phyloP scores from a whole-genome alignment of 92 coral and sea anemone genomes.

The Desmophyllum pertusum region DNA sequence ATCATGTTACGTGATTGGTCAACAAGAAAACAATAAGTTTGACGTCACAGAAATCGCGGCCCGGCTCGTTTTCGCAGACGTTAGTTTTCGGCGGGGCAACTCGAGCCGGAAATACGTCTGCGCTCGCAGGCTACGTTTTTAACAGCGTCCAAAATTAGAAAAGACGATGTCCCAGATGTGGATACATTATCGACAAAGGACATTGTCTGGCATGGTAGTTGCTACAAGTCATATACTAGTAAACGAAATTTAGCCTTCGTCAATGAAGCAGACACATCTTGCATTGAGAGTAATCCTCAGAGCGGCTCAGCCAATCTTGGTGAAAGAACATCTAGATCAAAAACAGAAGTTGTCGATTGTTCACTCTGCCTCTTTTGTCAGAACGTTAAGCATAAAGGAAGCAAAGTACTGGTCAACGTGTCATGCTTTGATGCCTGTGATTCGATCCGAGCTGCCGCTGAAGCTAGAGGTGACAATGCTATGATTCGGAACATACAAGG shows the following conservation, averaged over 20 bases:
- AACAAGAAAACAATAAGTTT: too few relatives aligned
- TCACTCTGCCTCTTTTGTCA: constrained; percentile 57
- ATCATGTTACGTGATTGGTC: too few relatives aligned
- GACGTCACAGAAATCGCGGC: too few relatives aligned
- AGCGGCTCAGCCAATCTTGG: background rate
- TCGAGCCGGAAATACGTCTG: too few relatives aligned
- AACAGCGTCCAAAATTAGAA: constrained; percentile 5
- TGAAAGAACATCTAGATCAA: constrained; percentile 28
- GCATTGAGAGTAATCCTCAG: background rate
- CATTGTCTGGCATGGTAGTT: constrained; percentile 14
- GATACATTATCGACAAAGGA: background rate
- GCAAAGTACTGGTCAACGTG: constrained; percentile 18
- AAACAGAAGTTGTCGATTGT: constrained; percentile 22
- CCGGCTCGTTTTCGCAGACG: too few relatives aligned
- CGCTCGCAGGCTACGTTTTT: too few relatives aligned
- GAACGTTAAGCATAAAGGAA: constrained; percentile 40
- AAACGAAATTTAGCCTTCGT: constrained; percentile 15
- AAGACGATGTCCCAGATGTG: background rate
- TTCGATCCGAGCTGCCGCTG: constrained; percentile 19
- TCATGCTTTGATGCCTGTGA: constrained; percentile 44
- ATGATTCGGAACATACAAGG: constrained; percentile 45
- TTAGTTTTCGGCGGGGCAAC: too few relatives aligned
- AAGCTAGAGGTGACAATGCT: constrained; percentile 25
- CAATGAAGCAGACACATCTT: background rate
- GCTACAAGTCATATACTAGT: constrained; percentile 18